Evolutionary conservation across 1,140 invertebrate genomes (phyloP), one percentile per base, ranked within the genome.

Genomic region (Drosophila pachea): DNA sequence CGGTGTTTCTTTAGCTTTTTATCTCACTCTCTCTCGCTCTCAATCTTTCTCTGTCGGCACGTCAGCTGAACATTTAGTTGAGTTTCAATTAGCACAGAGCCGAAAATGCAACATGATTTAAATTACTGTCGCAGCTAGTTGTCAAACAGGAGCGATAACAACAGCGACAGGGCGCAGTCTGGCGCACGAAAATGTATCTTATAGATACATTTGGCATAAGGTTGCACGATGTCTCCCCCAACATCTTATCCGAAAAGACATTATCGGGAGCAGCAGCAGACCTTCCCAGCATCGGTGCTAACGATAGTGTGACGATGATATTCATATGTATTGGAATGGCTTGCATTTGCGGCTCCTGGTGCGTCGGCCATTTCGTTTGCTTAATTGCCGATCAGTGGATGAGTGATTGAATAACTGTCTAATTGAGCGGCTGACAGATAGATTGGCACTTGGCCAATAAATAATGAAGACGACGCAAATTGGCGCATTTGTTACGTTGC

Each of bases 71-170:
- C 14, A 16, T 47, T 58, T 60, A 48, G 48, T 50, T 83, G 68
- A 50, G 78, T 77, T 81, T 83, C 76, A 83, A 83, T 83, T 78
- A 84, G 73, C 75, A 73, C 48, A 62, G 50, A 49, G 29, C 47
- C 47, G 48, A 55, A 74, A 78, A 67, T 67, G 78, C 78, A 83
- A 76, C 78, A 83, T 84, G 62, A 83, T 78, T 76, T 83, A 83
- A 83, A 83, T 86, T 76, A 76, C 76, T 84, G 81, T 84, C 73
- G 72, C 73, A 70, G 74, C 82, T 74, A 74, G 73, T 60, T 71
- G 67, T 66, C 78, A 66, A 79, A 82, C 78, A 82, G 52, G 66
- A 47, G 71, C 78, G 74, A 83, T 72, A 74, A 82, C 74, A 82
- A 47, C 76, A 66, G 33, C 60, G 38, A 50, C 48, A 62, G 60